phyloP scores from a whole-genome alignment of 1,140 invertebrate species.

The Yoshiicerus persimilis region DNA sequence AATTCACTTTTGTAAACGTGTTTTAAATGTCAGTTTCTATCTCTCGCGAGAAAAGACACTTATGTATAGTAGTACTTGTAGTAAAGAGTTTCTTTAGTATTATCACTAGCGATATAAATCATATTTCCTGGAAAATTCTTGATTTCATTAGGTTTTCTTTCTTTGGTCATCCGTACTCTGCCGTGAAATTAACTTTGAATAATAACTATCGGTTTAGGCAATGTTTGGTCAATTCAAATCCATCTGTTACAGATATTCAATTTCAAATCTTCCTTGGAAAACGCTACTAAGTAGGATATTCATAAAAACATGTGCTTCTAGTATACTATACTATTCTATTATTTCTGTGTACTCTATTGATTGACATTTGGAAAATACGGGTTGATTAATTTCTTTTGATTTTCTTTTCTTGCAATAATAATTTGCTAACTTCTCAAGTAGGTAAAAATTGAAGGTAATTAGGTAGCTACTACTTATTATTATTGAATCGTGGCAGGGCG shows the following conservation, averaged over 20 bases:
- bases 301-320: background rate
- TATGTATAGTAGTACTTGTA: background rate
- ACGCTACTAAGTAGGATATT: background rate
- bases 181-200: background rate
- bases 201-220: too few species aligned
- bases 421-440: background rate
- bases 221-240: too few species aligned
- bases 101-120: background rate
- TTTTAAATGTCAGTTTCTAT: background rate
- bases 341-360: background rate
- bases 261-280: background rate
- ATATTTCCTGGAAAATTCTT: background rate
- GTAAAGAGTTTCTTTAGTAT: background rate
- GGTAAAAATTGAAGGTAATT: background rate
- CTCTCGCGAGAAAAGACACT: background rate
- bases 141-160: background rate
- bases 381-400: background rate
- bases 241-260: background rate
- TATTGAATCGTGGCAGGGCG: background rate
- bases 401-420: background rate
- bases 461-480: background rate
- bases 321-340: background rate
- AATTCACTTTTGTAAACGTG: background rate
- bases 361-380: slow-evolving; percentile 8
- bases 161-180: background rate